Evolutionary conservation across 2,888 invertebrate species (phyloP), one percentile per base, ranked within the genome.

Genomic region (Altica lythri): DNA sequence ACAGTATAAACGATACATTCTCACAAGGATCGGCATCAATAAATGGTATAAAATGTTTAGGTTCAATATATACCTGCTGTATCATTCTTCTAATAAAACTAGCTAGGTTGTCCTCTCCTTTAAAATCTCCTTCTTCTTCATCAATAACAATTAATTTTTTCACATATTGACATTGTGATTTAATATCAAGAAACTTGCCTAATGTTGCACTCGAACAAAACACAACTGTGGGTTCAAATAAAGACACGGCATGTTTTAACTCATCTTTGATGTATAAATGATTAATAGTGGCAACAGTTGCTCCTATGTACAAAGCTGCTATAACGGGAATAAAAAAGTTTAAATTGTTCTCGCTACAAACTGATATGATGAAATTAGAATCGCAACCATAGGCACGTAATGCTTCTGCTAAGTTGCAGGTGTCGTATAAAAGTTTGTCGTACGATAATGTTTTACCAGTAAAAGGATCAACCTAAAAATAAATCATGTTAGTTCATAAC

Each of bases 151-250:
- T 78, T 4, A 86, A 67, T 57, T 80, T 79, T 61, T 83, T 74
- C 5, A 84, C 52, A 37, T 53, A 65, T 0, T 25, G 10, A 4
- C 62, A 40, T 32, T 57, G 42, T 2, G 44, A 13, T 46, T 80
- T 77, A 50, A 82, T 79, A 53, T 82, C 80, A 51, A 78, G 69
- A 34, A 85, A 72, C 56, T 80, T 82, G 57, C 79, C 77, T 1
- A 81, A 72, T 6, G 81, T 80, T 13, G 78, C 69, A 9, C 79
- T 78, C 0, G 88, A 86, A 22, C 82, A 81, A 68, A 89, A 85
- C 60, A 88, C 79, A 42, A 83, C 75, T 68, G 82, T 84, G 37
- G 89, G 88, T 66, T 83, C 83, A 1, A 85, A 83, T 53, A 88
- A 81, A 51, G 79, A 80, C 1, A 86, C 67, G 14, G 83, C 76